Evolutionary conservation across 2,888 invertebrate species (phyloP).

Genomic region (Acronicta alni): DNA sequence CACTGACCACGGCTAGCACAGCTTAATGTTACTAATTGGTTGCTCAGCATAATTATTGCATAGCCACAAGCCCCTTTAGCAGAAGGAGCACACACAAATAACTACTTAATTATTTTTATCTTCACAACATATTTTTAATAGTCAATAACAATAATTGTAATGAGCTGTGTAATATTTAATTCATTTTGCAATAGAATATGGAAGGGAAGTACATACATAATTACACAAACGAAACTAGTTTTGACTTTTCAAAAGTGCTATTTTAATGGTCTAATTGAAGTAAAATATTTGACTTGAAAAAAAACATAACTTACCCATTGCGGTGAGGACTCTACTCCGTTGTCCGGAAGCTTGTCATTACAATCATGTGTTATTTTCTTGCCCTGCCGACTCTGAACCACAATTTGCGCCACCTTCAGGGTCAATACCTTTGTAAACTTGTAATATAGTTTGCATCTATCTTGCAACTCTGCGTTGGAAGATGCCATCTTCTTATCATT

Average conservation of each 20-base stretch:
- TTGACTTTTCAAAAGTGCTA: too few relatives aligned
- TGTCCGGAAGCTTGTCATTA: constrained; percentile 70
- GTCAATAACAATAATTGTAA: too few relatives aligned
- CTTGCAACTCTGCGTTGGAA: constrained; percentile 79
- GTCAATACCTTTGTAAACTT: constrained; percentile 97
- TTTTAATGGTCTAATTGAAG: too few relatives aligned
- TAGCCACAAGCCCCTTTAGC: too few relatives aligned
- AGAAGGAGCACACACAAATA: too few relatives aligned
- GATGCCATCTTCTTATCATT: constrained; percentile 70
- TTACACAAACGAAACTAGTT: not conserved
- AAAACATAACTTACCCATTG: constrained; percentile 77
- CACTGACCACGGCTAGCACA: too few relatives aligned
- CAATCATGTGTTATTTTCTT: constrained; percentile 91
- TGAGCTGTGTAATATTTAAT: not conserved
- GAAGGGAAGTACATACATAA: not conserved
- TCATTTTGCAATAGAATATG: not conserved
- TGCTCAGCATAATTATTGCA: too few relatives aligned
- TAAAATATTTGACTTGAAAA: too few relatives aligned
- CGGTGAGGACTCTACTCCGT: constrained; percentile 67
- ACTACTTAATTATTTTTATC: too few relatives aligned
- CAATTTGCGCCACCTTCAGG: constrained; percentile 96
- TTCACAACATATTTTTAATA: too few relatives aligned
- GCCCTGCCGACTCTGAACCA: constrained; percentile 97
- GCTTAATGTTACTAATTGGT: too few relatives aligned
- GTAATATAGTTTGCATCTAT: constrained; percentile 95